Conservation (phyloP, 2,888 invertebrate genomes). For the Drosophila nigricruria region DNA sequence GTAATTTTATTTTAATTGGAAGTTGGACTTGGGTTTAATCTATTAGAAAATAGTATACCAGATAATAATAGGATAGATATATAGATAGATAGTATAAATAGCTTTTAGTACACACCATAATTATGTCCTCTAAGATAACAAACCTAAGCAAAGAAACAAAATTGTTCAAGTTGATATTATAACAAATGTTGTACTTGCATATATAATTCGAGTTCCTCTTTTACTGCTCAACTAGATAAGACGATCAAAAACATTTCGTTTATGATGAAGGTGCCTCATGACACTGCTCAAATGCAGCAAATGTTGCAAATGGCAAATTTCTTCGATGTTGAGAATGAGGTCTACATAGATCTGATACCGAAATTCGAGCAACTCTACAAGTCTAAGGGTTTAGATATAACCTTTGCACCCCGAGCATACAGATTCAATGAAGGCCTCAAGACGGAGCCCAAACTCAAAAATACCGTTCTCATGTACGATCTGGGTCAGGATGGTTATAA, state of each 20-base stretch:
- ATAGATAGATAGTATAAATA: too few species aligned
- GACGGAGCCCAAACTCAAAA: slow-evolving; percentile 49
- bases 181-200: too few species aligned
- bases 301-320: slow-evolving; percentile 64
- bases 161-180: too few species aligned
- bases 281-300: slow-evolving; percentile 51
- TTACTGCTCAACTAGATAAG: slow-evolving; percentile 51
- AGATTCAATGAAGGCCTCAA: slow-evolving; percentile 44
- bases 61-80: too few species aligned
- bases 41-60: too few species aligned
- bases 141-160: too few species aligned
- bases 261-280: slow-evolving; percentile 80
- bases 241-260: slow-evolving; percentile 50
- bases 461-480: slow-evolving; percentile 80
- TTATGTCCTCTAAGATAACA: too few species aligned
- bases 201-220: background rate
- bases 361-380: slow-evolving; percentile 70
- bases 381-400: slow-evolving; percentile 52
- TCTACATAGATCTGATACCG: slow-evolving; percentile 71
- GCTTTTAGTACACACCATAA: too few species aligned
- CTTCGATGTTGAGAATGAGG: slow-evolving; percentile 64
- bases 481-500: slow-evolving; percentile 72
- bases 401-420: slow-evolving; percentile 62
- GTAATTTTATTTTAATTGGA: too few species aligned
- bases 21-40: too few species aligned